Percentiles rank a stretch among this genome's conserved stretches.
These are phyloP conservation scores for Eristalinus aeneus DNA, from an alignment of 2,888 invertebrate species.

Conservation along the genomic window DNA sequence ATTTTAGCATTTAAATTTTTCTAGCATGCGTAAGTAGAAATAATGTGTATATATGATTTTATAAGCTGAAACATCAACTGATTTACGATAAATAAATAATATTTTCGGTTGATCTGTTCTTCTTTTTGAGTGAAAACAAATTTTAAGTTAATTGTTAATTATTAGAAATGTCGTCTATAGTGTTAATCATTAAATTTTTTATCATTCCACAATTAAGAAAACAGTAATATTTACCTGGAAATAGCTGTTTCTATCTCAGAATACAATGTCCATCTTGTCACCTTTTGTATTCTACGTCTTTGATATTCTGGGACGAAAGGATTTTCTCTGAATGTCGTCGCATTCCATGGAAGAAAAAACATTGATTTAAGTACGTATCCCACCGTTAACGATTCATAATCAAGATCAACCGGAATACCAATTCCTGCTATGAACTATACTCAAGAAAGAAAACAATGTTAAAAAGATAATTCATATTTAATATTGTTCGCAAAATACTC, in stretches of 20 bases:
- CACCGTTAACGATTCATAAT: conserved; percentile 76
- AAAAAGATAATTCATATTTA: not conserved
- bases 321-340: conserved; percentile 75
- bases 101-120: no score
- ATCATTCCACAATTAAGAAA: not conserved
- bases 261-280: conserved; percentile 53
- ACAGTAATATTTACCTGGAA: conserved; percentile 33
- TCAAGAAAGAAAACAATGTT: not conserved
- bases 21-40: no score
- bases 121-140: no score
- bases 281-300: conserved; percentile 22
- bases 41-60: no score
- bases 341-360: conserved; percentile 75
- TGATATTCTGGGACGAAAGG: conserved; percentile 76
- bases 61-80: no score
- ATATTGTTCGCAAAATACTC: no score
- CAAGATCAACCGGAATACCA: conserved; percentile 77
- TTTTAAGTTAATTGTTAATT: not conserved
- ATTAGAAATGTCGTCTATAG: no score
- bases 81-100: no score
- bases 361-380: conserved; percentile 76
- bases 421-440: conserved; percentile 77
- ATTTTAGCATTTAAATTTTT: no score
- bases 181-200: no score
- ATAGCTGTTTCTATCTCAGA: conserved; percentile 37